Evolutionary conservation across 1,140 invertebrate genomes (phyloP), one percentile per base, ranked within the genome.

Genomic region (Atopsyche davidsoni): DNA sequence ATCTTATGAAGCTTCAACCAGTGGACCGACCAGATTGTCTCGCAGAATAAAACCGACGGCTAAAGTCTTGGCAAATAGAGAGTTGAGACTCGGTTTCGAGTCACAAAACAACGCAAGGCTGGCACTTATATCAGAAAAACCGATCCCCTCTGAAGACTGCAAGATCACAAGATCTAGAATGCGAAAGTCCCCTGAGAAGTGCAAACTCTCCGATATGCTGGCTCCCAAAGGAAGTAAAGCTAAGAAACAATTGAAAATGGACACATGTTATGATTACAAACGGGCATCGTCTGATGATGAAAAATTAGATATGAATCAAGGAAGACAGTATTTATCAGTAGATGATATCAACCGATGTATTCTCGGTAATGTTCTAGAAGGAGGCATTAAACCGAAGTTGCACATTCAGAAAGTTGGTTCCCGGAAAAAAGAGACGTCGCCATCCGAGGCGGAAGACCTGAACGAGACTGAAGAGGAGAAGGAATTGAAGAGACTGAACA

Each of bases 31-130:
- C 1, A 56, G 69, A 6, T 50, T 67, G 13, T 67, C 68, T 2
- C 63, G 77, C 2, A 66, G 75, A 38, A 78, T 78, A 13, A 79
- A 79, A 46, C 75, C 77, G 7, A 79, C 75, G 13, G 65, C 75
- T 3, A 79, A 79, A 60, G 69, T 78, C 11, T 58, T 78, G 3
- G 75, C 72, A 11, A 79, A 79, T 56, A 71, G 77, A 58, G 76
- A 77, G 51, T 57, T 78, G 43, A 66, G 75, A 44, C 72, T 76
- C 32, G 75, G 76, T 32, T 64, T 76, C 13, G 76, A 79, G 50
- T 72, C 73, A 14, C 75, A 76, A 59, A 76, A 75, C 52, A 77
- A 75, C 56, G 71, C 70, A 6, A 64, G 75, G 1, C 55, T 68
- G 7, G 66, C 64, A 11, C 58, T 65, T 46, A 56, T 62, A 28